Evolutionary conservation across 53 echinoderm and acorn worm genomes (phyloP).

Genomic region (Henricia sp.): DNA sequence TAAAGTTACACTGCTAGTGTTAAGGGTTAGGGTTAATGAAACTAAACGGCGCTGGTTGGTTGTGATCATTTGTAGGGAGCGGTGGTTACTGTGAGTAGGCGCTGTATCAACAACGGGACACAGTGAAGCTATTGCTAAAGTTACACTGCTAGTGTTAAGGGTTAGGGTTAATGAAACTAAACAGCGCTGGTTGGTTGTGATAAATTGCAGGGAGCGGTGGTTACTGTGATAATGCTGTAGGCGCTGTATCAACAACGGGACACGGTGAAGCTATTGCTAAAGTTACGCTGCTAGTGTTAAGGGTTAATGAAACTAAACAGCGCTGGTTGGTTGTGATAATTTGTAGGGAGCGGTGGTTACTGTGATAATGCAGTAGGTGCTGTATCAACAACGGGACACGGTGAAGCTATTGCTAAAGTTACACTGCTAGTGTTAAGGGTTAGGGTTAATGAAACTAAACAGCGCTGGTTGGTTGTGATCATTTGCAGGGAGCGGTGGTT

Average conservation of each 20-base stretch:
- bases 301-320: neutral
- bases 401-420: slow-evolving; percentile 77
- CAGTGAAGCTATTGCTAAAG: slow-evolving; percentile 83
- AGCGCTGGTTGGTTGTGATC: neutral
- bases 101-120: slow-evolving; percentile 94
- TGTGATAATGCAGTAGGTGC: slow-evolving; percentile 96
- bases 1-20: neutral
- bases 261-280: slow-evolving; percentile 88
- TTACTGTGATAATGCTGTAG: slow-evolving; percentile 92
- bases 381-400: slow-evolving; percentile 93
- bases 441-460: neutral
- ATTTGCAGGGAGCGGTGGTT: slow-evolving; percentile 79
- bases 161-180: neutral
- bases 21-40: neutral
- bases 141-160: neutral
- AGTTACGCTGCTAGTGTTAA: neutral
- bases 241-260: slow-evolving; percentile 91
- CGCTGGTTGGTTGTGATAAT: neutral
- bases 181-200: neutral
- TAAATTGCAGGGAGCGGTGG: slow-evolving; percentile 79
- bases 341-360: slow-evolving; percentile 82
- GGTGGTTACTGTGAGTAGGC: slow-evolving; percentile 92
- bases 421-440: neutral
- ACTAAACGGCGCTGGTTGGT: neutral
- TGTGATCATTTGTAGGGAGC: slow-evolving; percentile 60